phyloP scores from a whole-genome alignment of 2,888 invertebrate genomes.

The Crioceris asparagi region DNA sequence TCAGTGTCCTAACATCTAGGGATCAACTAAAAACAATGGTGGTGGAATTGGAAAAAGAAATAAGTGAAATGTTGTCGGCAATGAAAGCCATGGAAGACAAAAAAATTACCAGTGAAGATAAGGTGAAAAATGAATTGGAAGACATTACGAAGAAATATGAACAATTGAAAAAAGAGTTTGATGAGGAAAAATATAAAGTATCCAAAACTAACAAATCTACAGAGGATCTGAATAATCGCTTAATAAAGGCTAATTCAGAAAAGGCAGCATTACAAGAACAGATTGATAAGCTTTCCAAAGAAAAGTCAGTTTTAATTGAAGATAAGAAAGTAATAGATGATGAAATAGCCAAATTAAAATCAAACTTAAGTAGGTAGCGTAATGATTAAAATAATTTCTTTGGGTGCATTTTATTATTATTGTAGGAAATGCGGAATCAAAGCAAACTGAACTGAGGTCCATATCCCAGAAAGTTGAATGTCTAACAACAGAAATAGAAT shows the following conservation, averaged over 20 bases:
- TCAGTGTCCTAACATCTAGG: constrained; percentile 62
- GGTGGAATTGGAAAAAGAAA: constrained; percentile 79
- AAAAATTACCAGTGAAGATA: constrained; percentile 41
- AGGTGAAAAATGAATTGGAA: constrained; percentile 37
- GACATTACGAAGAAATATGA: constrained; percentile 44
- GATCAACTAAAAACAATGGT: constrained; percentile 72
- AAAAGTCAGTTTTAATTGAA: constrained; percentile 38
- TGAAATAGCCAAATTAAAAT: constrained; percentile 27
- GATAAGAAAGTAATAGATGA: constrained; percentile 48
- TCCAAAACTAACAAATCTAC: constrained; percentile 43
- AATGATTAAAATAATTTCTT: background rate
- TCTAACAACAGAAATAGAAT: constrained; percentile 51
- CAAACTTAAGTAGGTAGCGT: constrained; percentile 25
- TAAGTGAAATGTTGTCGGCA: constrained; percentile 56
- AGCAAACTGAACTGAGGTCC: constrained; percentile 44
- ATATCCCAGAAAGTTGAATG: constrained; percentile 54
- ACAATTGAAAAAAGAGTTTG: constrained; percentile 42
- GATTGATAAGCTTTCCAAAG: constrained; percentile 40
- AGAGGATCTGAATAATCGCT: constrained; percentile 39
- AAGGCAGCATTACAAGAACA: constrained; percentile 43
- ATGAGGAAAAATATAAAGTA: constrained; percentile 42
- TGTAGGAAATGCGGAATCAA: constrained; percentile 41
- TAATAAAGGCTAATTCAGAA: constrained; percentile 43
- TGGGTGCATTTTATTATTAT: no score
- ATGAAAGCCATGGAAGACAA: constrained; percentile 49